Percentiles rank a stretch among this genome's conserved stretches.
Evolutionary conservation across 2,113 vertebrate species (phyloP).

Genomic region (Aplodontia rufa): DNA sequence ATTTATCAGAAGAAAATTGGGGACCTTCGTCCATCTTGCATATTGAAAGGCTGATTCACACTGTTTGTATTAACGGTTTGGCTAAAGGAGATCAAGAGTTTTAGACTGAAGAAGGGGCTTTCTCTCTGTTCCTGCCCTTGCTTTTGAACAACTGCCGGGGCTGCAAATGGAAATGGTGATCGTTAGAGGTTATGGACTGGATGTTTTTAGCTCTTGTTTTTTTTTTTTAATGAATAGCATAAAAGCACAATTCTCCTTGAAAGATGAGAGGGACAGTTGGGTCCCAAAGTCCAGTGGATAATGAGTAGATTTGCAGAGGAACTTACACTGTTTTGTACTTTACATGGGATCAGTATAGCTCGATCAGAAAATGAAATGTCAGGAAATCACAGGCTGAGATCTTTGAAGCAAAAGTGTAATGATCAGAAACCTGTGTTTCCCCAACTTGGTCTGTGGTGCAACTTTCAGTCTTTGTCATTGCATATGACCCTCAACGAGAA

Average conservation of each 20-base stretch:
- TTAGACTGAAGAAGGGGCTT: constrained; percentile 24
- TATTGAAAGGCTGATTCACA: constrained; percentile 71
- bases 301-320: constrained; percentile 49
- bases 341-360: neutral
- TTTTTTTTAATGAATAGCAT: neutral
- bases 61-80: constrained; percentile 68
- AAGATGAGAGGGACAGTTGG: constrained; percentile 10
- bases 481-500: constrained; percentile 15
- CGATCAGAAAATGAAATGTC: constrained; percentile 38
- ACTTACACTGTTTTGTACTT: constrained; percentile 72
- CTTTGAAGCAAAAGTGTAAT: neutral
- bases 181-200: constrained; percentile 34
- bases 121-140: constrained; percentile 26
- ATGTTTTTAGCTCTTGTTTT: neutral
- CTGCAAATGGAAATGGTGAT: constrained; percentile 49
- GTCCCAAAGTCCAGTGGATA: constrained; percentile 46
- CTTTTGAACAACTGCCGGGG: neutral
- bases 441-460: neutral
- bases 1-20: constrained; percentile 57
- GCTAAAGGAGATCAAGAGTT: constrained; percentile 69
- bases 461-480: constrained; percentile 57
- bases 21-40: constrained; percentile 79
- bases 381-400: neutral
- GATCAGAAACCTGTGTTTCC: neutral
- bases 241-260: constrained; percentile 63